These are phyloP conservation scores for Nerophis ophidion DNA, from an alignment of 2,113 vertebrate species.

Conservation along the genomic window DNA sequence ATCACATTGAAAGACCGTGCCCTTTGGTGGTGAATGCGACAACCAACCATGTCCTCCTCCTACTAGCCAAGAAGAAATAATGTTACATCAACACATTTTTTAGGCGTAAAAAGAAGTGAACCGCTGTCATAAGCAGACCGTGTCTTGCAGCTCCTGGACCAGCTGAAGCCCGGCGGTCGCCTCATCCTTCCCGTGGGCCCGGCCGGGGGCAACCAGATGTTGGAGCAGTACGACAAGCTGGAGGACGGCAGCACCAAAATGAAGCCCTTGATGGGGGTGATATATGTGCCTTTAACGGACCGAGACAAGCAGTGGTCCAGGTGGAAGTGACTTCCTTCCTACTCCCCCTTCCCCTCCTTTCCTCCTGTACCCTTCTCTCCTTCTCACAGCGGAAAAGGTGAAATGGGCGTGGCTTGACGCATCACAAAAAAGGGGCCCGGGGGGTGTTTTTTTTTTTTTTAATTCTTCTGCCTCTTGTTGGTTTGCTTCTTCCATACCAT, in stretches of 20 bases:
- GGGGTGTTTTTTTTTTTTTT: too few relatives aligned
- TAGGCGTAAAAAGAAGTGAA: too few relatives aligned
- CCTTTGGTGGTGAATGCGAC: too few relatives aligned
- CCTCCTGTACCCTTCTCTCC: slow-evolving; percentile 75
- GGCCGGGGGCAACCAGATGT: slow-evolving; percentile 97
- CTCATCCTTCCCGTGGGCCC: slow-evolving; percentile 96
- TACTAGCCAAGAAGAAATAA: too few relatives aligned
- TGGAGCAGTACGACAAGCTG: slow-evolving; percentile 98
- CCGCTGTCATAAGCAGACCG: background rate
- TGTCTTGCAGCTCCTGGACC: slow-evolving; percentile 86
- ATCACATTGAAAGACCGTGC: too few relatives aligned
- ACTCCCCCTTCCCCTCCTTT: slow-evolving; percentile 68
- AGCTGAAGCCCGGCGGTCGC: slow-evolving; percentile 95
- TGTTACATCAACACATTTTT: too few relatives aligned
- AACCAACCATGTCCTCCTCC: too few relatives aligned
- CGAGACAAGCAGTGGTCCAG: slow-evolving; percentile 99
- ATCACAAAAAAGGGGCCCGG: slow-evolving; percentile 69
- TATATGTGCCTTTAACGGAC: slow-evolving; percentile 99
- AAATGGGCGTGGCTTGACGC: slow-evolving; percentile 86
- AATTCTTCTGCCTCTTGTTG: slow-evolving; percentile 74
- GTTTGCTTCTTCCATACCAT: slow-evolving; percentile 80
- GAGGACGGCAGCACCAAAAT: slow-evolving; percentile 97
- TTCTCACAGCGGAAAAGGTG: slow-evolving; percentile 86
- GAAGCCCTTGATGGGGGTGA: slow-evolving; percentile 99
- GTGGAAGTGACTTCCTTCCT: slow-evolving; percentile 98